phyloP scores from a whole-genome alignment of 2,888 invertebrate species.

The Zeuzera pyrina region DNA sequence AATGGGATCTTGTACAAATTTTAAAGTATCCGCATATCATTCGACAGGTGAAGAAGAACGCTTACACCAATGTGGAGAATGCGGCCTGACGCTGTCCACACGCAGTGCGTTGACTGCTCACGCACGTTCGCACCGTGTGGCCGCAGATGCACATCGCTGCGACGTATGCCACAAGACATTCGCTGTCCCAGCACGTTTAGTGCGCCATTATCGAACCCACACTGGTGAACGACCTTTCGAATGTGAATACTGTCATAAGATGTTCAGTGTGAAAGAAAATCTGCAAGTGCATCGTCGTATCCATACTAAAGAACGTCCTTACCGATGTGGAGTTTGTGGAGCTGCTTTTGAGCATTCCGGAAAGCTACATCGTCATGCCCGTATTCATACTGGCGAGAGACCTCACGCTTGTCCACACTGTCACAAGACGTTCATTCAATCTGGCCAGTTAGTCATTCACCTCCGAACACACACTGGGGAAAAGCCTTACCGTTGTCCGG shows the following conservation, averaged over 20 bases:
- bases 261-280: constrained; percentile 94
- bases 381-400: constrained; percentile 92
- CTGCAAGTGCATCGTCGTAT: constrained; percentile 91
- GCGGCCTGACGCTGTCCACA: constrained; percentile 82
- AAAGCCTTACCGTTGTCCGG: constrained; percentile 87
- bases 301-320: constrained; percentile 93
- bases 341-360: constrained; percentile 93
- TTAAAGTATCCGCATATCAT: background rate
- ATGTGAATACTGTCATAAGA: constrained; percentile 93
- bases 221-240: constrained; percentile 93
- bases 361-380: constrained; percentile 90
- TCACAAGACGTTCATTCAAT: constrained; percentile 92
- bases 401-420: constrained; percentile 92
- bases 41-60: constrained; percentile 66
- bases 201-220: constrained; percentile 90
- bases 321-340: constrained; percentile 90
- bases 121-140: constrained; percentile 58
- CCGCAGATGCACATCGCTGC: constrained; percentile 86
- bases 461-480: constrained; percentile 92
- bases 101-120: constrained; percentile 84
- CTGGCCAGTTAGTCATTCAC: constrained; percentile 92
- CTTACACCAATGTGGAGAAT: constrained; percentile 76
- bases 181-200: constrained; percentile 89
- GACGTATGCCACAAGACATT: constrained; percentile 93
- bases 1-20: constrained; percentile 2